Conservation (phyloP, 2,888 invertebrate genomes). For the Anagyrus pseudococci region DNA sequence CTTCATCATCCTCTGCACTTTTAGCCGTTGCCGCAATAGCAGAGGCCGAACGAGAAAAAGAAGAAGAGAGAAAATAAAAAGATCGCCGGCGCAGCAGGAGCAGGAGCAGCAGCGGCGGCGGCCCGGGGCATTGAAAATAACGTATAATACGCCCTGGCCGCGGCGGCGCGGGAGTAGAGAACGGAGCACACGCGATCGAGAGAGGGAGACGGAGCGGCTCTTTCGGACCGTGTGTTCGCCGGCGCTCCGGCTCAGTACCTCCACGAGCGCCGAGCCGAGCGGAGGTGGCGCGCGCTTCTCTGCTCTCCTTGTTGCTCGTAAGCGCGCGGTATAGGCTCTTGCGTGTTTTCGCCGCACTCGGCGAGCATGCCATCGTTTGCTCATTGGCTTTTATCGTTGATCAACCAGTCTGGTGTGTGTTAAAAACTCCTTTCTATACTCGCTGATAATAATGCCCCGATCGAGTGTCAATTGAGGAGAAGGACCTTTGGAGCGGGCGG, state of each 20-base stretch:
- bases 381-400: not conserved
- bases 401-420: not conserved
- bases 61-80: too few species aligned
- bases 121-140: too few species aligned
- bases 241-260: slow-evolving; percentile 21
- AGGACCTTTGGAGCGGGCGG: not conserved
- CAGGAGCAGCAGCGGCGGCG: too few species aligned
- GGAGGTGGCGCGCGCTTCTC: slow-evolving; percentile 22
- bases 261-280: slow-evolving; percentile 36
- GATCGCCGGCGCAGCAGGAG: too few species aligned
- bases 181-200: too few species aligned
- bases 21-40: too few species aligned
- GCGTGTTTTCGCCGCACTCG: not conserved
- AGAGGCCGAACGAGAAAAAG: too few species aligned
- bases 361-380: not conserved
- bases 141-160: too few species aligned
- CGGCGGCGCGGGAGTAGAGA: too few species aligned
- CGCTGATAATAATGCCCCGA: not conserved
- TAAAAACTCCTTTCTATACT: not conserved
- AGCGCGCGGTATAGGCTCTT: not conserved
- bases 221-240: not conserved
- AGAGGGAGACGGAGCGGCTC: too few species aligned
- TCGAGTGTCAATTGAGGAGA: not conserved
- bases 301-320: not conserved
- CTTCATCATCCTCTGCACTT: too few species aligned